phyloP scores from a whole-genome alignment of 1,140 invertebrate genomes.

The Carposina sasakii region DNA sequence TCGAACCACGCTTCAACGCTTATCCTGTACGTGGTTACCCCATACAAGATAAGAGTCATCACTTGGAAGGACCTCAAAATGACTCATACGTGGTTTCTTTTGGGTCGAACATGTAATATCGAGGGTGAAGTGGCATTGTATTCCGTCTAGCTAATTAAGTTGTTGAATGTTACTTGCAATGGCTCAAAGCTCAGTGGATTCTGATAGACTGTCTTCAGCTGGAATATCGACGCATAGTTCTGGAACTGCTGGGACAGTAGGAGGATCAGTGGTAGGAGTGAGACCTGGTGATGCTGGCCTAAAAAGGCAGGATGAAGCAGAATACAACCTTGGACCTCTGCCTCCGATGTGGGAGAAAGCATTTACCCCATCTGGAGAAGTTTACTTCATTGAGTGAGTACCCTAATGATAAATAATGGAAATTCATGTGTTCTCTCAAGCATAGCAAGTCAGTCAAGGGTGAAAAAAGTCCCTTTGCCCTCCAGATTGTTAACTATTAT shows the following conservation, averaged over 20 bases:
- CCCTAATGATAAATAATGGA: too few species aligned
- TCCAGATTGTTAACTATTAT: too few species aligned
- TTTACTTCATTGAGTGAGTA: conserved; percentile 98
- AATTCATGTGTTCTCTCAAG: too few species aligned
- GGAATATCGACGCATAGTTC: conserved; percentile 65
- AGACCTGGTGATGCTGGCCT: conserved; percentile 47
- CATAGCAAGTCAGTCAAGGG: too few species aligned
- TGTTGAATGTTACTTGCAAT: conserved; percentile 37
- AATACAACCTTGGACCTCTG: conserved; percentile 84
- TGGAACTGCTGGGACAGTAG: conserved; percentile 56
- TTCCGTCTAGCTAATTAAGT: too few species aligned
- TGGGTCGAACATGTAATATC: too few species aligned
- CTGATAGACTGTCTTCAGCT: conserved; percentile 64
- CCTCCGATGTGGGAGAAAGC: conserved; percentile 98
- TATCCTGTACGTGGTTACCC: too few species aligned
- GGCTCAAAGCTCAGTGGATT: conserved; percentile 63
- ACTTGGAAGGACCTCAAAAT: conserved; percentile 58
- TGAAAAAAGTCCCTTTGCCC: too few species aligned
- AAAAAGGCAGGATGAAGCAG: conserved; percentile 64
- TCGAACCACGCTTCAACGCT: too few species aligned
- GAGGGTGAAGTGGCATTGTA: too few species aligned
- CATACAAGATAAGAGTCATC: conserved; percentile 47
- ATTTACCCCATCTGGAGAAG: conserved; percentile 95
- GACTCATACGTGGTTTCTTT: conserved; percentile 62
- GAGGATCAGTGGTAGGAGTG: conserved; percentile 60